Evolutionary conservation across 53 echinoderm and acorn worm species (phyloP), one percentile per base, ranked within the genome.

Genomic region (Arbacia lixula): DNA sequence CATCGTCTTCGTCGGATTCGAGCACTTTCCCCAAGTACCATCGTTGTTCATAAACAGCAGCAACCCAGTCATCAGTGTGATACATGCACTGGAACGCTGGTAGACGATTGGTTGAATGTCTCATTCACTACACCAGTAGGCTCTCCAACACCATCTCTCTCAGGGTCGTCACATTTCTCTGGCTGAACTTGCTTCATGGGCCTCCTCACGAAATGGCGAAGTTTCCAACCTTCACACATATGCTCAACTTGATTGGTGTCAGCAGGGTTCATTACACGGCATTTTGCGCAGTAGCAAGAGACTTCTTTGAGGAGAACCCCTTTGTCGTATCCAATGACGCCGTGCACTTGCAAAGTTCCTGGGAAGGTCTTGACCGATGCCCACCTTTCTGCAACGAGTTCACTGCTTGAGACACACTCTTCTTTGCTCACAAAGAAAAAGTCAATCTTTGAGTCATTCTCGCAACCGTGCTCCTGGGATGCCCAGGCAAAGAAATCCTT

Each of bases 401-500:
- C 61, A 36, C 63, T 72, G 46, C 73, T 60, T 31, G 83, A 41
- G 39, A 84, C 28, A 71, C 84, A 84, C 25, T 88, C 88, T 12
- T 83, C 72, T 34, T 84, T 88, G 46, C 63, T 60, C 34, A 88
- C 71, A 30, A 88, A 84, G 65, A 83, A 74, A 50, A 56, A 88
- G 5, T 83, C 63, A 26, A 88, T 88, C 53, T 71, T 71, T 46
- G 71, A 46, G 37, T 34, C 36, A 8, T 58, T 41, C 24, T 69
- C 60, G 33, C 66, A 35, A 66, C 36, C 66, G 36, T 36, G 66
- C 68, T 84, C 88, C 46, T 88, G 83, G 39, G 73, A 66, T 19
- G 84, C 88, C 88, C 84, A 88, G 42, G 88, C 84, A 36, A 65
- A 88, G 62, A 88, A 88, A 64, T 88, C 88, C 51, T 84, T 71